phyloP scores from a whole-genome alignment of 2,888 invertebrate species.

The Ommatoiulus sabulosus region DNA sequence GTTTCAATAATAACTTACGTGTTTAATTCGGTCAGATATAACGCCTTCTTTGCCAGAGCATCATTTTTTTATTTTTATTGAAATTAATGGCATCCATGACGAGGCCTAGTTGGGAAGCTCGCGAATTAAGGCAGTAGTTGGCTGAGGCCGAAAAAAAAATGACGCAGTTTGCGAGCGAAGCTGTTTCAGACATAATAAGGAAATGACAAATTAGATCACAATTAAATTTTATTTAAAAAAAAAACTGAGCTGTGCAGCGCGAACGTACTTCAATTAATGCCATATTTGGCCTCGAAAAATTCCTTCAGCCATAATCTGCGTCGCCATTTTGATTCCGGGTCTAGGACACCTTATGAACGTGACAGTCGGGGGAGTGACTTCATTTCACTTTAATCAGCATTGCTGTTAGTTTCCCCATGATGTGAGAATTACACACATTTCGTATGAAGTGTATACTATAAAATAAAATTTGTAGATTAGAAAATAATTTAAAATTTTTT shows the following conservation, averaged over 20 bases:
- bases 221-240: background rate
- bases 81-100: constrained; percentile 3
- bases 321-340: too few species aligned
- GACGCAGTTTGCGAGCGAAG: background rate
- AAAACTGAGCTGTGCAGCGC: background rate
- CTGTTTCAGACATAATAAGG: constrained; percentile 12
- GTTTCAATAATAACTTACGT: too few species aligned
- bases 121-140: background rate
- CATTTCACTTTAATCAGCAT: too few species aligned
- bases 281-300: constrained; percentile 11
- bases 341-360: too few species aligned
- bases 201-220: constrained; percentile 19
- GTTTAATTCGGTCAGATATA: background rate
- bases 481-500: too few species aligned
- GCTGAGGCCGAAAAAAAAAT: background rate
- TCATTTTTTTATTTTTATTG: background rate
- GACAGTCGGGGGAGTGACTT: too few species aligned
- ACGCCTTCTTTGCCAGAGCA: background rate
- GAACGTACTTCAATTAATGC: background rate
- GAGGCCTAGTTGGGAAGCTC: background rate
- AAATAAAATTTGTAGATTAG: too few species aligned
- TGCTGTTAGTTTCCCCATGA: too few species aligned
- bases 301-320: background rate
- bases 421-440: too few species aligned
- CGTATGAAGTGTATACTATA: too few species aligned